phyloP scores from a whole-genome alignment of 2,888 invertebrate species.

The Nymphalis polychloros region DNA sequence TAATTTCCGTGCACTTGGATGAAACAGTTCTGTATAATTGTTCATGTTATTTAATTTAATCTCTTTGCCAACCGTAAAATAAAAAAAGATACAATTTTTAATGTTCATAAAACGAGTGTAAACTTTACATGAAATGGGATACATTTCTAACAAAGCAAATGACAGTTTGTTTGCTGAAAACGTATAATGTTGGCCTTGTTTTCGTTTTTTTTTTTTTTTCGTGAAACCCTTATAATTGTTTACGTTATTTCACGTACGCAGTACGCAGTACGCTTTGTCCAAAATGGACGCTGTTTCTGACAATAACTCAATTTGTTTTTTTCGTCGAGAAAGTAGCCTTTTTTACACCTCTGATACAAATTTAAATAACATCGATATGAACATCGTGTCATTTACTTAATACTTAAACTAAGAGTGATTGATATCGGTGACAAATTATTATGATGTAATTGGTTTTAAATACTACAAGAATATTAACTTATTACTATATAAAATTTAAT shows the following conservation, averaged over 20 bases:
- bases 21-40: neutral
- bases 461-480: too few relatives aligned
- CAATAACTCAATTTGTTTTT: slow-evolving; percentile 16
- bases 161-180: slow-evolving; percentile 47
- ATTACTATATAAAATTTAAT: too few relatives aligned
- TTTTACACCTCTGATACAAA: slow-evolving; percentile 2
- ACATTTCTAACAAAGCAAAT: slow-evolving; percentile 49
- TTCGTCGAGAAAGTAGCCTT: neutral
- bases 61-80: slow-evolving; percentile 14
- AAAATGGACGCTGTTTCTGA: slow-evolving; percentile 13
- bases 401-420: too few relatives aligned
- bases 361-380: neutral
- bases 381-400: too few relatives aligned
- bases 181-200: slow-evolving; percentile 34
- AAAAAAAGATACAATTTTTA: slow-evolving; percentile 25
- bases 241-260: slow-evolving; percentile 17
- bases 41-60: slow-evolving; percentile 10
- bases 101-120: slow-evolving; percentile 22
- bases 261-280: slow-evolving; percentile 6
- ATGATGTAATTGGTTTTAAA: too few relatives aligned
- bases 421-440: too few relatives aligned
- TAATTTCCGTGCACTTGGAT: neutral
- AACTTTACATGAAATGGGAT: slow-evolving; percentile 46
- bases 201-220: slow-evolving; percentile 24
- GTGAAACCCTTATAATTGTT: slow-evolving; percentile 24